A percentile compares a stretch with the other conserved stretches of the same genome.
Conservation (phyloP, 2,888 invertebrate species). For the Drepanosiphum platanoidis region DNA sequence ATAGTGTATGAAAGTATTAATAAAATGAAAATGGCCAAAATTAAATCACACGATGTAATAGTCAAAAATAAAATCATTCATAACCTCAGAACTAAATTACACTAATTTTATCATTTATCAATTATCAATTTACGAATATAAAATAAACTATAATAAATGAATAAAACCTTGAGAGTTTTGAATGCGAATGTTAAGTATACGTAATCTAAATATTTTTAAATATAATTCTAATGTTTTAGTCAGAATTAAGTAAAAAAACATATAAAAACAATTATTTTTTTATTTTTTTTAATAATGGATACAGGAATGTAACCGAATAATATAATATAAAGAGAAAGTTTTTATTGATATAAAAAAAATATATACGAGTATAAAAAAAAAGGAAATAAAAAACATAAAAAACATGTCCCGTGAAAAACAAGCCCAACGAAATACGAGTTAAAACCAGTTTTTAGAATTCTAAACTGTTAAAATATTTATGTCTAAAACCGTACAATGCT, state of each 20-base stretch:
- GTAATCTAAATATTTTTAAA: too few relatives aligned
- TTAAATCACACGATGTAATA: background rate
- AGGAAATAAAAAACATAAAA: background rate
- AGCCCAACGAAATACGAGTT: background rate
- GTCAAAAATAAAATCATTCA: background rate
- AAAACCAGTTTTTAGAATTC: slow-evolving; percentile 17
- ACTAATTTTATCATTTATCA: too few relatives aligned
- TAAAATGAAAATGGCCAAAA: background rate
- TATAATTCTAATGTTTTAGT: background rate
- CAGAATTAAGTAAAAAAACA: background rate
- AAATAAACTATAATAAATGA: too few relatives aligned
- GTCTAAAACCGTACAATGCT: too few relatives aligned
- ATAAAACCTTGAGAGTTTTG: background rate
- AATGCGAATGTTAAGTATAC: background rate
- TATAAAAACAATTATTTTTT: background rate
- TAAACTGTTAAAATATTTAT: background rate
- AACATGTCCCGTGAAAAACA: too few relatives aligned
- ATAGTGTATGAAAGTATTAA: too few relatives aligned
- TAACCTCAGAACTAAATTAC: too few relatives aligned
- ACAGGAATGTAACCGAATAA: background rate
- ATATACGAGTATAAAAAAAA: too few relatives aligned
- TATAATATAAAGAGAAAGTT: background rate
- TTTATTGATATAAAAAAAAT: background rate
- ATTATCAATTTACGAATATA: too few relatives aligned
- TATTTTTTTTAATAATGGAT: too few relatives aligned